Evolutionary conservation across 1,140 invertebrate genomes (phyloP), one percentile per base, ranked within the genome.

Genomic region (Pseudoatta argentina): DNA sequence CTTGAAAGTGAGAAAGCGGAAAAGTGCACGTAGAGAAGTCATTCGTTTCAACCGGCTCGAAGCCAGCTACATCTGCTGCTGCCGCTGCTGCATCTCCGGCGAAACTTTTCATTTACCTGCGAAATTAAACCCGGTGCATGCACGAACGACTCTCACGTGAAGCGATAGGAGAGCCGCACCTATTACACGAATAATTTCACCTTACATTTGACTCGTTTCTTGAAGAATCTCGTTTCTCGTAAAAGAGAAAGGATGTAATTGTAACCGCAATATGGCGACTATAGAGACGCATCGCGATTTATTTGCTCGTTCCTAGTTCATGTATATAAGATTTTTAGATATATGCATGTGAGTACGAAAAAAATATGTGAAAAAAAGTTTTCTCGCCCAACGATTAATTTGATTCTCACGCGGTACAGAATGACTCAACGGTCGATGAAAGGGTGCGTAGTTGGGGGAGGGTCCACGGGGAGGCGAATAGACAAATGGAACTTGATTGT

Each of bases 401-500:
- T 81, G 73, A 89, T 90, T 90, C 88, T 85, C 85, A 55, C 77
- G 82, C n/a, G 34, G 10, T 24, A 53, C 61, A 39, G 34, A 53
- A 59, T 82, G 81, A 85, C 69, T 77, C 75, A 87, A 86, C 76
- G 81, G 76, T 61, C 12, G 44, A 86, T 24, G 64, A 57, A 51
- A 27, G 53, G 44, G 34, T 12, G 63, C 4, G 48, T 55, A 44
- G 24, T 44, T 64, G 55, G 53, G 44, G 53, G 48, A 21, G 44
- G 59, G 1, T 61, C 63, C 59, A 30, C 27, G 30, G 88, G 59
- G 71, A 71, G 76, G 34, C 85, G 88, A 71, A 86, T 72, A 85
- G 87, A 88, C 87, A 89, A 91, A 87, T 89, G 89, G 87, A 90
- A 87, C 79, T 87, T 90, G 87, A 92, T 92, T 91, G 87, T 89